A percentile compares a stretch with the other conserved stretches of the same genome.
phyloP scores from a whole-genome alignment of 30 jellyfish, hydroid and myxozoan genomes.

The Calvadosia cruxmelitensis region DNA sequence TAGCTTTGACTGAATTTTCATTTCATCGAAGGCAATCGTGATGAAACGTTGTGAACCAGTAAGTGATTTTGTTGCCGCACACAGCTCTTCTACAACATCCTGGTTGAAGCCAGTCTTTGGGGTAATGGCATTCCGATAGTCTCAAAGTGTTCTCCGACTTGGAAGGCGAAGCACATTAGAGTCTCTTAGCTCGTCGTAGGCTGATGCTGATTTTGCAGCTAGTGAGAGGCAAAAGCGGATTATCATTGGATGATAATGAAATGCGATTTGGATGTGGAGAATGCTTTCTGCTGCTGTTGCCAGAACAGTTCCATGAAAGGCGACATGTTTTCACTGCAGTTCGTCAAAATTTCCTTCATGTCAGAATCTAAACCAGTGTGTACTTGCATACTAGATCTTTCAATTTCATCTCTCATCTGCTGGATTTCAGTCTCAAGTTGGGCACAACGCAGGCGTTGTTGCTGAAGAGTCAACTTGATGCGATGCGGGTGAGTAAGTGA shows the following conservation, averaged over 20 bases:
- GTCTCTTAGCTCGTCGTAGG: constrained; percentile 22
- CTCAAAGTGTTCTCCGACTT: constrained; percentile 22
- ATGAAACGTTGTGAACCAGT: not conserved
- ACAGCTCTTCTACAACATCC: constrained; percentile 7
- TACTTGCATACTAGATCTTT: no score
- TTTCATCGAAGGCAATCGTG: constrained; percentile 6
- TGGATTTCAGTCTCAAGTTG: not conserved
- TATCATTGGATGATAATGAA: constrained; percentile 28
- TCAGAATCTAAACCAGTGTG: no score
- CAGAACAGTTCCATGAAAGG: constrained; percentile 28
- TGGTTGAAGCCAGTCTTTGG: constrained; percentile 14
- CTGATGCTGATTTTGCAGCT: constrained; percentile 22
- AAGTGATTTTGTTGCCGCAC: not conserved
- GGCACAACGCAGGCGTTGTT: not conserved
- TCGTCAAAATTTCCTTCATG: no score
- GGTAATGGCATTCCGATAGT: constrained; percentile 13
- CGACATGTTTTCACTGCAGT: constrained; percentile 3
- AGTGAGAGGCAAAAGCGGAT: constrained; percentile 22
- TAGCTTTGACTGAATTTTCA: constrained; percentile 7
- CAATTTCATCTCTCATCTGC: no score
- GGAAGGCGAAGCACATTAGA: constrained; percentile 24
- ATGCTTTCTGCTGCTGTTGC: constrained; percentile 13
- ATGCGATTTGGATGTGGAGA: not conserved
- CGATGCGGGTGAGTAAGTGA: not conserved
- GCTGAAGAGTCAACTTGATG: not conserved